Percentiles rank a stretch among this genome's conserved stretches.
These are phyloP conservation scores for Delichon dasypus DNA, from an alignment of 2,797 vertebrate genomes.

Conservation along the genomic window DNA sequence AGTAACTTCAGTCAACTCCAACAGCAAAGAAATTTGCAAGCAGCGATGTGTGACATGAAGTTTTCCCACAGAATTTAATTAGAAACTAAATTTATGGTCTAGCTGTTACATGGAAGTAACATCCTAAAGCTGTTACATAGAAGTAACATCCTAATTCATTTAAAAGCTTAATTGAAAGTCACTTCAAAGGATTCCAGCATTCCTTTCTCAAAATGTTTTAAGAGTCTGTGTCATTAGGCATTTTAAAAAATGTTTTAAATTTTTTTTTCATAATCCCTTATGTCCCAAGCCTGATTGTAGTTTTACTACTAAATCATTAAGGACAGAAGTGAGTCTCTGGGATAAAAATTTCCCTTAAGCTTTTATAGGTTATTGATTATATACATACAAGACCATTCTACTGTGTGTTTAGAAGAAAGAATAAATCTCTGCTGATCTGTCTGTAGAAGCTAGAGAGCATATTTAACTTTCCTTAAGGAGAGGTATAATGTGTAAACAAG, in stretches of 20 bases:
- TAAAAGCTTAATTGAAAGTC: background rate
- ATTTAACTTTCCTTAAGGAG: background rate
- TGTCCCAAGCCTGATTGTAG: background rate
- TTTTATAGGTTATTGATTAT: slow-evolving; percentile 21
- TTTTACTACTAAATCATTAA: background rate
- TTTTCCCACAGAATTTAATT: slow-evolving; percentile 3
- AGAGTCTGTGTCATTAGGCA: background rate
- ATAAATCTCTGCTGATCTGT: slow-evolving; percentile 2
- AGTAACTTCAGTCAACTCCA: background rate
- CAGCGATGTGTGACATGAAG: background rate
- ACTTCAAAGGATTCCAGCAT: slow-evolving; percentile 1
- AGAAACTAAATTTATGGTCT: background rate
- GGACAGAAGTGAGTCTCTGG: background rate
- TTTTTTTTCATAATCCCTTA: background rate
- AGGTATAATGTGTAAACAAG: background rate
- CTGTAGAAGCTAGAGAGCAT: background rate
- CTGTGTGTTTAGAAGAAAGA: background rate
- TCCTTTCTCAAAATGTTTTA: background rate
- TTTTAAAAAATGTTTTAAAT: background rate
- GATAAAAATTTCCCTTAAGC: background rate
- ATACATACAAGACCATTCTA: background rate
- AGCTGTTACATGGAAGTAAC: background rate
- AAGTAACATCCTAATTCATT: slow-evolving; percentile 1
- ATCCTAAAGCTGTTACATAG: background rate
- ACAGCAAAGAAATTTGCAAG: background rate